A percentile compares a stretch with the other conserved stretches of the same genome.
These are phyloP conservation scores for Ophion ventricosus DNA, from an alignment of 2,888 invertebrate species.

Conservation along the genomic window DNA sequence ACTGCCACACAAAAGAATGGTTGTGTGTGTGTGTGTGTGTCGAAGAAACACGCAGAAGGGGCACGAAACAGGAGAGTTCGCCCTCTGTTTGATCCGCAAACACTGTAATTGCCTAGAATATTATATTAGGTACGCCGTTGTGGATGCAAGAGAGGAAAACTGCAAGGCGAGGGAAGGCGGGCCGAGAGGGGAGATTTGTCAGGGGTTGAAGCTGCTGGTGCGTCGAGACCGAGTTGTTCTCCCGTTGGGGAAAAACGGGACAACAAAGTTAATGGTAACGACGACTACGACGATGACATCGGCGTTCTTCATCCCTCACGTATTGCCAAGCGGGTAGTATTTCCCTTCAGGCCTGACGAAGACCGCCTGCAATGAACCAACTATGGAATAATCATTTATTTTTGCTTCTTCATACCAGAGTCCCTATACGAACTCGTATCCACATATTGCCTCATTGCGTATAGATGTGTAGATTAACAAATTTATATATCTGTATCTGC, in stretches of 20 bases:
- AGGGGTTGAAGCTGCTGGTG: conserved; percentile 49
- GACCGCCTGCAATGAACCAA: conserved; percentile 63
- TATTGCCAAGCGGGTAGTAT: conserved; percentile 32
- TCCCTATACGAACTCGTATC: neutral
- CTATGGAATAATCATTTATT: conserved; percentile 74
- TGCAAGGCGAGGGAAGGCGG: conserved; percentile 42
- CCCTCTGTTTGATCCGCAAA: conserved; percentile 83
- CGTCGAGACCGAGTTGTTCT: conserved; percentile 53
- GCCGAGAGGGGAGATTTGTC: conserved; percentile 34
- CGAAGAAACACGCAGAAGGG: conserved; percentile 56
- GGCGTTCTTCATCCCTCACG: conserved; percentile 50
- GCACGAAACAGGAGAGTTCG: conserved; percentile 69
- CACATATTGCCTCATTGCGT: neutral
- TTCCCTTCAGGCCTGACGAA: conserved; percentile 47
- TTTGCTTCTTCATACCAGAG: conserved; percentile 56
- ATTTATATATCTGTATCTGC: neutral
- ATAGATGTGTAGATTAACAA: neutral
- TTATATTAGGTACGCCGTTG: conserved; percentile 80
- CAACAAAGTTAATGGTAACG: conserved; percentile 48
- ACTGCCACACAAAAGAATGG: conserved; percentile 30
- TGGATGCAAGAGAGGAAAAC: conserved; percentile 69
- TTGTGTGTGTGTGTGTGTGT: conserved; percentile 61
- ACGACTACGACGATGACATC: conserved; percentile 51
- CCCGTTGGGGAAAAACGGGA: conserved; percentile 47
- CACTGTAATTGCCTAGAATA: conserved; percentile 83